phyloP scores from a whole-genome alignment of 2,888 invertebrate genomes.

The Alviniconcha strummeri region DNA sequence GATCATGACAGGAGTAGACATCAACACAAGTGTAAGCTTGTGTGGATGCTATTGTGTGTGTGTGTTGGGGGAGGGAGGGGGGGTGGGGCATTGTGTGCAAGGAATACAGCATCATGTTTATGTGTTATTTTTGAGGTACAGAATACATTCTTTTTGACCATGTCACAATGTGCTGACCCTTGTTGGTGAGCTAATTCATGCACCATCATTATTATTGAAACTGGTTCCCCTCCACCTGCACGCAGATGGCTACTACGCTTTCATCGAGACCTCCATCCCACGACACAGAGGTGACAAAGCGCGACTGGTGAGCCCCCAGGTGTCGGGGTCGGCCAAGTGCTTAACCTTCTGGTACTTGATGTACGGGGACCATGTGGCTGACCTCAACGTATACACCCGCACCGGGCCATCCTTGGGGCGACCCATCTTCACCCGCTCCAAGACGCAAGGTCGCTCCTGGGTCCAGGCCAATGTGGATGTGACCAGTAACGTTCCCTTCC shows the following conservation, averaged over 20 bases:
- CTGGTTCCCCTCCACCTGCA: neutral
- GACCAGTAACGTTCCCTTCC: conserved; percentile 48
- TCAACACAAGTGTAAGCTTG: no score
- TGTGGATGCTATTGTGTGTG: no score
- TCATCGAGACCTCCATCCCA: conserved; percentile 60
- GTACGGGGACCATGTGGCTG: conserved; percentile 63
- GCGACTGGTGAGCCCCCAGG: conserved; percentile 47
- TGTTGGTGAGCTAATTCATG: no score
- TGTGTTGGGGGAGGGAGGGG: no score
- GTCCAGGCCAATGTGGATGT: conserved; percentile 52
- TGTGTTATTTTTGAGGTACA: no score
- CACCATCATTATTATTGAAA: no score
- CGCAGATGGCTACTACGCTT: conserved; percentile 62
- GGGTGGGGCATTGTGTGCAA: no score
- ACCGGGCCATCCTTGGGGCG: conserved; percentile 46
- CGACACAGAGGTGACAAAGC: conserved; percentile 55
- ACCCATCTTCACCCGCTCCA: conserved; percentile 54
- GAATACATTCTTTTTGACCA: no score
- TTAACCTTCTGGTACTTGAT: conserved; percentile 67
- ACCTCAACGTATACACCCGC: conserved; percentile 62
- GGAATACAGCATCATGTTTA: no score
- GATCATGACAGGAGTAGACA: no score
- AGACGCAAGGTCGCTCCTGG: conserved; percentile 61
- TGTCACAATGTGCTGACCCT: no score
- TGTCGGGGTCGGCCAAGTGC: conserved; percentile 44